A percentile compares a stretch with the other conserved stretches of the same genome.
Conservation (phyloP, 1,140 invertebrate genomes). For the Drosophila oshimai region DNA sequence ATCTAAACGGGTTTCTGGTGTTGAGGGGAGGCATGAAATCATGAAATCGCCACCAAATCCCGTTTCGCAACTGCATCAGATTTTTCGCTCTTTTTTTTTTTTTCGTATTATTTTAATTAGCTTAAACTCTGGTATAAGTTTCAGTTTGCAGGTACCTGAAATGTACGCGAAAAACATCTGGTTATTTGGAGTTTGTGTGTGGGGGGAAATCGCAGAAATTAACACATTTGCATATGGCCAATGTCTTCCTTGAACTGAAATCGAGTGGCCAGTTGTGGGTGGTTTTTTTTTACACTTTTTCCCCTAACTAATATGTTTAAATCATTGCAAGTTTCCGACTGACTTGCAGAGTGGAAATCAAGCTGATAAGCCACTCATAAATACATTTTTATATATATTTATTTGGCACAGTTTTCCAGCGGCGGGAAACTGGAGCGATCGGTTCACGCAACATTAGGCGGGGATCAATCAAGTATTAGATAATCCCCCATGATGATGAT, state of each 20-base stretch:
- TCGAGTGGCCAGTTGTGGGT: background rate
- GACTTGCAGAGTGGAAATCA: background rate
- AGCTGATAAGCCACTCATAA: constrained; percentile 13
- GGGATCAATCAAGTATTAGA: constrained; percentile 38
- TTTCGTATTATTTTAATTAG: constrained; percentile 22
- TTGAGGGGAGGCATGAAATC: background rate
- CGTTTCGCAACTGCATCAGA: constrained; percentile 17
- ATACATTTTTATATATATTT: background rate
- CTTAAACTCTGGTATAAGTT: constrained; percentile 2
- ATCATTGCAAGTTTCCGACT: background rate
- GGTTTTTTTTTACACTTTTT: too few relatives aligned
- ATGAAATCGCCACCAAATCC: background rate
- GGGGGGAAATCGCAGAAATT: background rate
- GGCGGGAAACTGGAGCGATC: constrained; percentile 17
- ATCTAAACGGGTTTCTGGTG: constrained; percentile 27
- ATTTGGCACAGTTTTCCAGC: background rate
- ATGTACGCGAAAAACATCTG: constrained; percentile 14
- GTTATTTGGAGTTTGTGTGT: too few relatives aligned
- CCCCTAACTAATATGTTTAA: too few relatives aligned
- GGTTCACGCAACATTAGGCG: constrained; percentile 34
- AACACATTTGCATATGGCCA: constrained; percentile 9
- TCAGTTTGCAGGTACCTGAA: constrained; percentile 4
- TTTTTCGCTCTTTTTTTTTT: background rate
- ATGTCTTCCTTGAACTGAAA: constrained; percentile 6
- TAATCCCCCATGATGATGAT: constrained; percentile 22